Conservation (phyloP, 2,888 invertebrate species). For the Ceriagrion tenellum region DNA sequence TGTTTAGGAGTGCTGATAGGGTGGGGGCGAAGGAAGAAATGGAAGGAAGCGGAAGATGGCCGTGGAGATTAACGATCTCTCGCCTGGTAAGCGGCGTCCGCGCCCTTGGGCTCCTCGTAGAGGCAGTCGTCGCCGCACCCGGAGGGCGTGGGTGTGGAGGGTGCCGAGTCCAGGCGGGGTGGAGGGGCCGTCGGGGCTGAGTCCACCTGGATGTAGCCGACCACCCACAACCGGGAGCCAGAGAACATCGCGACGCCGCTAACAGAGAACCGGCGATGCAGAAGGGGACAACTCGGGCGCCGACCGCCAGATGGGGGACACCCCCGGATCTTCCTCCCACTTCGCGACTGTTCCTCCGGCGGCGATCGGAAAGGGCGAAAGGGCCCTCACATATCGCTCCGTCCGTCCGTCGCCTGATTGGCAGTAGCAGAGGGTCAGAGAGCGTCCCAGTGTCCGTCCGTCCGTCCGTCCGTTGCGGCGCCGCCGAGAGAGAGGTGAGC, state of each 20-base stretch:
- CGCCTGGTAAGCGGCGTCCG: background rate
- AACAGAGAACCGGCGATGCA: too few species aligned
- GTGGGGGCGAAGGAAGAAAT: too few species aligned
- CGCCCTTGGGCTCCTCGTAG: background rate
- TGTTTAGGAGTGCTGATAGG: too few species aligned
- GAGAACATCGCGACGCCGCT: background rate
- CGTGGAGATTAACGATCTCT: background rate
- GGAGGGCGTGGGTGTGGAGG: background rate
- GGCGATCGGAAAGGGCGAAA: too few species aligned
- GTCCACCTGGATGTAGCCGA: conserved; percentile 24
- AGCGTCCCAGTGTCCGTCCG: too few species aligned
- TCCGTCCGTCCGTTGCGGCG: too few species aligned
- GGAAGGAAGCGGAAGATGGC: too few species aligned
- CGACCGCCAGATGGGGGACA: background rate
- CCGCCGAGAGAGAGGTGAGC: too few species aligned
- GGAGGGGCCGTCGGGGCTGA: background rate
- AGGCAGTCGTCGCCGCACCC: background rate
- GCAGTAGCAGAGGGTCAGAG: too few species aligned
- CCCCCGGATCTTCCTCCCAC: background rate
- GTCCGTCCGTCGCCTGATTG: too few species aligned
- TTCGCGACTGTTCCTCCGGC: background rate
- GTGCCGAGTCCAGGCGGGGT: background rate
- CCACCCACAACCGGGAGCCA: background rate
- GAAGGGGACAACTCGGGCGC: too few species aligned
- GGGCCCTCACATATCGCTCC: too few species aligned